Percentiles rank a stretch among this genome's conserved stretches.
Conservation (phyloP, 2,888 invertebrate genomes). For the Orthosia gracilis region DNA sequence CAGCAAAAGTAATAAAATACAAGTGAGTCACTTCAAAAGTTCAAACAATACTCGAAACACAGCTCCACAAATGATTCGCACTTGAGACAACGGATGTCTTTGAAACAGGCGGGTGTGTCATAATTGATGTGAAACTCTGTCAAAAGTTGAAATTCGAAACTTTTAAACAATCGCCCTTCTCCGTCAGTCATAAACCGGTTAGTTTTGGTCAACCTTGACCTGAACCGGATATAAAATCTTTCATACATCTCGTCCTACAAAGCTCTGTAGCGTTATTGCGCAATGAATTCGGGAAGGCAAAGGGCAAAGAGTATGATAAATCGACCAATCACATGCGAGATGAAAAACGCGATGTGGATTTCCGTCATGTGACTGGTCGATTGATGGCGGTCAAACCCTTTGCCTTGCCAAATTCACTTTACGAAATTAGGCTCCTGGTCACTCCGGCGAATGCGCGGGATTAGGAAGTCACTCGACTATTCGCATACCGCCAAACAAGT, state of each 20-base stretch:
- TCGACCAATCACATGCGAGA: too few relatives aligned
- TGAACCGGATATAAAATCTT: neutral
- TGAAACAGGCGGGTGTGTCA: neutral
- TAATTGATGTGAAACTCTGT: neutral
- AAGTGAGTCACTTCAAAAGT: neutral
- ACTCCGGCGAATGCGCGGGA: neutral
- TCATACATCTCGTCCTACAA: neutral
- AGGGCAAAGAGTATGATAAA: too few relatives aligned
- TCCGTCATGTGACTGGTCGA: too few relatives aligned
- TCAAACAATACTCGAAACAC: too few relatives aligned
- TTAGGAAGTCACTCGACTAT: neutral
- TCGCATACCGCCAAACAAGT: neutral
- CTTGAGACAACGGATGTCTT: neutral
- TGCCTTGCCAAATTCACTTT: too few relatives aligned
- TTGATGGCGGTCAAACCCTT: too few relatives aligned
- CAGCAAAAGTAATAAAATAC: slow-evolving; percentile 18
- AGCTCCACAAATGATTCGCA: neutral
- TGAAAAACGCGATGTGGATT: too few relatives aligned
- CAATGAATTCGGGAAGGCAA: too few relatives aligned
- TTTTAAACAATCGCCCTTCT: neutral
- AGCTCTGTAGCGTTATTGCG: too few relatives aligned
- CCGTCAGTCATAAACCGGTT: neutral
- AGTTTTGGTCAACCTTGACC: slow-evolving; percentile 3
- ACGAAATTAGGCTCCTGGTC: too few relatives aligned
- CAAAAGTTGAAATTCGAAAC: neutral